A percentile compares a stretch with the other conserved stretches of the same genome.
phyloP scores from a whole-genome alignment of 2,113 vertebrate species.

The Prinia subflava region DNA sequence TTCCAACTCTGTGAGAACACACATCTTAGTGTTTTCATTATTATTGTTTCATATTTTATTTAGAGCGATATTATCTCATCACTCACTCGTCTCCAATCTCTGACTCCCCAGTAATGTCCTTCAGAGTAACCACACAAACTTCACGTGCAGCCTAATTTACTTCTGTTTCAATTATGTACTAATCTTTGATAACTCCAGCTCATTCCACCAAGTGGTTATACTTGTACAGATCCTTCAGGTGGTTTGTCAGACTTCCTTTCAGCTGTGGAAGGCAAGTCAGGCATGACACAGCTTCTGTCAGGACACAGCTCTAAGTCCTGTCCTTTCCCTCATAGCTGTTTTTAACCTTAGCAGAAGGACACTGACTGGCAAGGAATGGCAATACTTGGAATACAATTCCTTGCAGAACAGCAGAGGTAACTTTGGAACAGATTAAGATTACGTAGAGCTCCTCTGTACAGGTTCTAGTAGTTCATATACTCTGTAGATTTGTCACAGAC shows the following conservation, averaged over 20 bases:
- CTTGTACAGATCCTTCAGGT: not conserved
- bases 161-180: not conserved
- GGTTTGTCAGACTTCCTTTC: not conserved
- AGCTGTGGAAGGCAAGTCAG: not conserved
- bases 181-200: not conserved
- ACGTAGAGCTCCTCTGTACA: too few species aligned
- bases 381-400: not conserved
- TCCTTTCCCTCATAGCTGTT: not conserved
- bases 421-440: not conserved
- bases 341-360: not conserved
- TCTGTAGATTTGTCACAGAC: not conserved
- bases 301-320: not conserved
- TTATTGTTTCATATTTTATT: slow-evolving; percentile 43
- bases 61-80: not conserved
- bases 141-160: not conserved
- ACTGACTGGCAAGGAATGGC: not conserved
- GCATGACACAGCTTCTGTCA: not conserved
- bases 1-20: not conserved
- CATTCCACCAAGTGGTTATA: not conserved
- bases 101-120: not conserved
- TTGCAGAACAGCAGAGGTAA: not conserved
- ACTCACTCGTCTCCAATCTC: not conserved
- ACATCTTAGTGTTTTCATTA: not conserved
- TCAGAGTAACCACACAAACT: not conserved
- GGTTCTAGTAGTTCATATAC: not conserved